Percentiles rank a stretch among this genome's conserved stretches.
phyloP scores from a whole-genome alignment of 2,113 vertebrate species.

The Syngnathus scovelli region DNA sequence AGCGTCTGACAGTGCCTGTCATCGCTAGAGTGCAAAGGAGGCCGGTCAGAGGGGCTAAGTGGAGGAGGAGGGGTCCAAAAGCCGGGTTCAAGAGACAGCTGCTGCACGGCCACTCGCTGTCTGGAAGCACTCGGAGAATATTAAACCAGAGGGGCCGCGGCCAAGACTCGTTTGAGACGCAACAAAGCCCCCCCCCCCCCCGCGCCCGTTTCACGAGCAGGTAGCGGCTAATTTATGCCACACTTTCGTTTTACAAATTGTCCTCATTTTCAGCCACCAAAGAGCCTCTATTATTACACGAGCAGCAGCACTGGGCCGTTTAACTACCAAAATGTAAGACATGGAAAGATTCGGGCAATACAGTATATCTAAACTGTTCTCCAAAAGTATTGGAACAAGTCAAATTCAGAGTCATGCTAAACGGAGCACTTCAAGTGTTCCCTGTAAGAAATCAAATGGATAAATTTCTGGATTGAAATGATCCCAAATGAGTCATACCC shows the following conservation, averaged over 20 bases:
- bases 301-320: background rate
- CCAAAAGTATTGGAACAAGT: background rate
- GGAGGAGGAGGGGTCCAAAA: conserved; percentile 30
- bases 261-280: conserved; percentile 31
- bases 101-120: conserved; percentile 65
- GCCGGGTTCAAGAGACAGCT: conserved; percentile 67
- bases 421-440: background rate
- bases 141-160: conserved; percentile 55
- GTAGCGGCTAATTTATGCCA: conserved; percentile 43
- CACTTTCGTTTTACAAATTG: conserved; percentile 13
- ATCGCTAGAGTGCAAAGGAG: conserved; percentile 55
- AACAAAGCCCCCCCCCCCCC: conserved; percentile 22
- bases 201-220: background rate
- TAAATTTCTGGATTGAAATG: background rate
- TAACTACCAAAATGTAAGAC: background rate
- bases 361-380: background rate
- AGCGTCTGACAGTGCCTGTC: conserved; percentile 66
- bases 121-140: conserved; percentile 67
- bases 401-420: too few species aligned
- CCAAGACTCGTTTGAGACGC: conserved; percentile 54
- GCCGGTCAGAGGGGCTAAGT: conserved; percentile 65
- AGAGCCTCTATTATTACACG: conserved; percentile 52
- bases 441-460: background rate
- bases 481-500: background rate
- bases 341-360: background rate